Conservation (phyloP, 2,888 invertebrate genomes). For the Poecilus cupreus region DNA sequence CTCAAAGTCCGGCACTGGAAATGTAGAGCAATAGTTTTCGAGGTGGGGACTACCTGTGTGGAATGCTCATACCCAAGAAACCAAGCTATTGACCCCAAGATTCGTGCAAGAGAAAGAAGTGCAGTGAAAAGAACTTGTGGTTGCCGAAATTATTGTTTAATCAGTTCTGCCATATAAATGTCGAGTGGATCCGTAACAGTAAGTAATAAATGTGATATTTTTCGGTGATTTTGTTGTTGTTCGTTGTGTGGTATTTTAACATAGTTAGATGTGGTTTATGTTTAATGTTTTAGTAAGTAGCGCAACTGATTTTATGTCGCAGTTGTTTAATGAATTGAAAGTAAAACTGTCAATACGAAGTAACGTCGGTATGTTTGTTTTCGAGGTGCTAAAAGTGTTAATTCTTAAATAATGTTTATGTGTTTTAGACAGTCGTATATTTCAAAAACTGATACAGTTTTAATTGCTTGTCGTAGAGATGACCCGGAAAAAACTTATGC, state of each 20-base stretch:
- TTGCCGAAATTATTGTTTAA: background rate
- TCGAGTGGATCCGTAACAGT: background rate
- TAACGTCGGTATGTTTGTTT: slow-evolving; percentile 11
- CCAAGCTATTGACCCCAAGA: slow-evolving; percentile 43
- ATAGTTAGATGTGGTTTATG: background rate
- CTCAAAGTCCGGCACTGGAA: slow-evolving; percentile 10
- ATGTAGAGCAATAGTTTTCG: background rate
- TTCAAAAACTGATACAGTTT: too few relatives aligned
- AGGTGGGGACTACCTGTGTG: slow-evolving; percentile 27
- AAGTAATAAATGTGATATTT: background rate
- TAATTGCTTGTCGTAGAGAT: too few relatives aligned
- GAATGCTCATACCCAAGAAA: slow-evolving; percentile 27
- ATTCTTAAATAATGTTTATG: background rate
- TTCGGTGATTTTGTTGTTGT: background rate
- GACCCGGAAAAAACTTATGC: too few relatives aligned
- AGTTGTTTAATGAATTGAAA: slow-evolving; percentile 23
- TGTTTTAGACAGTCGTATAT: too few relatives aligned
- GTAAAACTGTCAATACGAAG: slow-evolving; percentile 35
- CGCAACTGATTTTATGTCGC: background rate
- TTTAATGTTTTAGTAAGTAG: background rate
- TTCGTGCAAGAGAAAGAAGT: slow-evolving; percentile 10
- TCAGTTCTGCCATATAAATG: background rate
- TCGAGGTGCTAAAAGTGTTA: slow-evolving; percentile 2
- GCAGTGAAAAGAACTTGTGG: slow-evolving; percentile 13
- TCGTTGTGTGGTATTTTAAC: background rate